phyloP scores from a whole-genome alignment of 2,888 invertebrate genomes.

The Drosophila anomalata region DNA sequence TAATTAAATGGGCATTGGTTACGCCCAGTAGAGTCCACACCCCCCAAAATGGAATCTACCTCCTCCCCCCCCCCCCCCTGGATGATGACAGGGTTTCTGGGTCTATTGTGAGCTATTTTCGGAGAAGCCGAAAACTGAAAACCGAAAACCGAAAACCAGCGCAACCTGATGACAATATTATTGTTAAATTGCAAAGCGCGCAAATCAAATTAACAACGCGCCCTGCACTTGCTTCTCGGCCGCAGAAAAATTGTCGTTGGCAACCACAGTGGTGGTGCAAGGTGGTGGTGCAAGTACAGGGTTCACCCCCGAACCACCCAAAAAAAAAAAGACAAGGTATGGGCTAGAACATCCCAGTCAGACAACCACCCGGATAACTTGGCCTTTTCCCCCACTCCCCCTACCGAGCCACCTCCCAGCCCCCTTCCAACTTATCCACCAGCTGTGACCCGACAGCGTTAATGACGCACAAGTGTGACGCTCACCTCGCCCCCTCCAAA shows the following conservation, averaged over 20 bases:
- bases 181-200: constrained; percentile 79
- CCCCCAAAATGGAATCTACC: constrained; percentile 6
- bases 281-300: constrained; percentile 32
- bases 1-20: constrained; percentile 68
- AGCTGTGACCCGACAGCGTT: constrained; percentile 79
- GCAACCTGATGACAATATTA: constrained; percentile 75
- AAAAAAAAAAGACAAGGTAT: constrained; percentile 23
- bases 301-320: constrained; percentile 42
- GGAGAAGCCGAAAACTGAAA: neutral
- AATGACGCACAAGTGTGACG: constrained; percentile 82
- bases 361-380: constrained; percentile 3
- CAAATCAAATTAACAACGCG: constrained; percentile 77
- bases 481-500: constrained; percentile 53
- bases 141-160: constrained; percentile 20
- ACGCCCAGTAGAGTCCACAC: constrained; percentile 43
- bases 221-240: constrained; percentile 54
- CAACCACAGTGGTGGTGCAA: constrained; percentile 67
- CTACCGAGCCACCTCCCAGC: neutral
- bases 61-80: constrained; percentile 3
- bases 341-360: constrained; percentile 32
- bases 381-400: neutral
- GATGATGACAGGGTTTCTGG: neutral
- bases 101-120: neutral
- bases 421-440: constrained; percentile 58
- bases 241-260: constrained; percentile 79